A percentile compares a stretch with the other conserved stretches of the same genome.
Evolutionary conservation across 1,140 invertebrate species (phyloP).

Genomic region (Zaprionus vittiger): DNA sequence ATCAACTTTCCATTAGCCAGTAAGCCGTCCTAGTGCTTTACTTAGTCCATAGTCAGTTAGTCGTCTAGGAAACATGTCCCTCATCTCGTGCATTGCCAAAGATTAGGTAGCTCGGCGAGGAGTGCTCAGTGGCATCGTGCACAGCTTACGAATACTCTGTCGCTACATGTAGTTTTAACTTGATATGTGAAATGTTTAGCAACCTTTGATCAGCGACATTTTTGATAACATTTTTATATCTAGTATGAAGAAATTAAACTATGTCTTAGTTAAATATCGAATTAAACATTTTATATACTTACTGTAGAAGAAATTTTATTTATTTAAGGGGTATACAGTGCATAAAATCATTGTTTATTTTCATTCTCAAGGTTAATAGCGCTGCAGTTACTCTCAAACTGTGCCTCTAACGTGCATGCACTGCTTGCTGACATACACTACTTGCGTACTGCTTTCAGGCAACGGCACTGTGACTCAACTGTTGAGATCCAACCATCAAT

Average conservation of each 20-base stretch:
- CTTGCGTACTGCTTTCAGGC: not conserved
- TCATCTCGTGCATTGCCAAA: slow-evolving; percentile 50
- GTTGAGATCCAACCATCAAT: too few species aligned
- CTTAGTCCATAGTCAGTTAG: slow-evolving; percentile 61
- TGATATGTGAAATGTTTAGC: slow-evolving; percentile 42
- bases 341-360: not conserved
- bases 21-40: slow-evolving; percentile 78
- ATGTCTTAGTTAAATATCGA: slow-evolving; percentile 41
- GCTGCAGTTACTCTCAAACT: not conserved
- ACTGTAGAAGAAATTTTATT: not conserved
- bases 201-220: slow-evolving; percentile 13
- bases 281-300: slow-evolving; percentile 62
- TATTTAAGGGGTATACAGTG: not conserved
- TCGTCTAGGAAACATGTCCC: slow-evolving; percentile 25
- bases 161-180: slow-evolving; percentile 18
- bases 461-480: too few species aligned
- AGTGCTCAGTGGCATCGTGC: slow-evolving; percentile 14
- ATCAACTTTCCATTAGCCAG: slow-evolving; percentile 53
- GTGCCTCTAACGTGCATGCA: not conserved
- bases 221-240: slow-evolving; percentile 29
- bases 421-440: not conserved
- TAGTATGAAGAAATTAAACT: not conserved
- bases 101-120: slow-evolving; percentile 52
- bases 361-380: not conserved
- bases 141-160: slow-evolving; percentile 68